Percentiles rank a stretch among this genome's conserved stretches.
These are phyloP conservation scores for Chamaetylas fuelleborni DNA, from an alignment of 2,113 vertebrate genomes.

Conservation along the genomic window DNA sequence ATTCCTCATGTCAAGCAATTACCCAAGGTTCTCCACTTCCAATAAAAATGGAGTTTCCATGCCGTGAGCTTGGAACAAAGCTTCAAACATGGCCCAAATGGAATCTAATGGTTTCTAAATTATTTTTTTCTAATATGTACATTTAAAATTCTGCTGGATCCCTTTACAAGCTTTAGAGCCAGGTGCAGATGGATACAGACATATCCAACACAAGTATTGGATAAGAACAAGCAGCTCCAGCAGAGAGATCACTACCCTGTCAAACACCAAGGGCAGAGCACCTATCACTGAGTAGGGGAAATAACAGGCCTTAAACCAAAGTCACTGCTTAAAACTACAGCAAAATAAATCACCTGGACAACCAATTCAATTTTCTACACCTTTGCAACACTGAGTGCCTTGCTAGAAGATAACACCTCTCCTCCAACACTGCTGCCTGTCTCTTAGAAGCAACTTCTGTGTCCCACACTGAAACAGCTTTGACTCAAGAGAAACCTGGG, in stretches of 20 bases:
- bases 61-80: background rate
- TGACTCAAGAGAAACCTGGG: background rate
- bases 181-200: background rate
- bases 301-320: background rate
- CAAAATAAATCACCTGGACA: background rate
- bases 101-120: background rate
- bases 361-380: background rate
- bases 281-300: background rate
- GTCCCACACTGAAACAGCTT: background rate
- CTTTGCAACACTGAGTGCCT: background rate
- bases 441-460: background rate
- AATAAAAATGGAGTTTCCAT: background rate
- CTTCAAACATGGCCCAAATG: background rate
- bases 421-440: background rate
- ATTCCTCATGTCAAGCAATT: slow-evolving; percentile 11
- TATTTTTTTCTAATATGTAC: background rate
- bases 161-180: background rate
- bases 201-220: accelerated
- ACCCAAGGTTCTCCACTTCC: background rate
- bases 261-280: background rate
- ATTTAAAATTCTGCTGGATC: background rate
- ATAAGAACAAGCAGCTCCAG: background rate
- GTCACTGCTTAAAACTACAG: background rate
- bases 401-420: background rate
- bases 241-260: background rate